phyloP scores from a whole-genome alignment of 2,113 vertebrate genomes.

The Camarhynchus parvulus region DNA sequence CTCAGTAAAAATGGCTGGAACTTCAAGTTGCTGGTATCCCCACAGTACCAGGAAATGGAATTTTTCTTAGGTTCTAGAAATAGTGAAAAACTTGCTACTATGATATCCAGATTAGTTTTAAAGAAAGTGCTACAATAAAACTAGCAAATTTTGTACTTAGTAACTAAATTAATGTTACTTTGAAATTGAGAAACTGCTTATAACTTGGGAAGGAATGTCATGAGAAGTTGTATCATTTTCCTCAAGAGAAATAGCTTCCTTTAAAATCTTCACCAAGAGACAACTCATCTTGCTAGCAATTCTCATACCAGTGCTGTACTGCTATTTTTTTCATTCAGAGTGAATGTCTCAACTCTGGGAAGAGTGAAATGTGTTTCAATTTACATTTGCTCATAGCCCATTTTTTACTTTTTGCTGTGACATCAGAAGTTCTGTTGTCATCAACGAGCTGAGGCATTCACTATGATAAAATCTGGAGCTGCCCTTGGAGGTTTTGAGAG shows the following conservation, averaged over 20 bases:
- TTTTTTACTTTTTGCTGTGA: neutral
- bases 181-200: neutral
- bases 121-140: neutral
- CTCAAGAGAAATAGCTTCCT: neutral
- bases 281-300: neutral
- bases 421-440: neutral
- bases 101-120: neutral
- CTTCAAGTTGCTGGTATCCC: neutral
- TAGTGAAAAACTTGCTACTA: neutral
- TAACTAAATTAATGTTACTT: neutral
- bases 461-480: neutral
- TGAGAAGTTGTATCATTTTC: neutral
- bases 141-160: neutral
- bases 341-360: neutral
- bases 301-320: neutral
- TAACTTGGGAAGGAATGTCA: neutral
- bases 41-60: neutral
- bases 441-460: neutral
- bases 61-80: neutral
- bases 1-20: neutral
- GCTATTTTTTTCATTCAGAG: neutral
- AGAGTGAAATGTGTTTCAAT: neutral
- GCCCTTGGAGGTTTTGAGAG: neutral
- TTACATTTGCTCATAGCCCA: neutral
- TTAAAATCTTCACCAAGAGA: neutral